A percentile compares a stretch with the other conserved stretches of the same genome.
phyloP scores from a whole-genome alignment of 2,888 invertebrate genomes.

The Drosophila macrothrix region DNA sequence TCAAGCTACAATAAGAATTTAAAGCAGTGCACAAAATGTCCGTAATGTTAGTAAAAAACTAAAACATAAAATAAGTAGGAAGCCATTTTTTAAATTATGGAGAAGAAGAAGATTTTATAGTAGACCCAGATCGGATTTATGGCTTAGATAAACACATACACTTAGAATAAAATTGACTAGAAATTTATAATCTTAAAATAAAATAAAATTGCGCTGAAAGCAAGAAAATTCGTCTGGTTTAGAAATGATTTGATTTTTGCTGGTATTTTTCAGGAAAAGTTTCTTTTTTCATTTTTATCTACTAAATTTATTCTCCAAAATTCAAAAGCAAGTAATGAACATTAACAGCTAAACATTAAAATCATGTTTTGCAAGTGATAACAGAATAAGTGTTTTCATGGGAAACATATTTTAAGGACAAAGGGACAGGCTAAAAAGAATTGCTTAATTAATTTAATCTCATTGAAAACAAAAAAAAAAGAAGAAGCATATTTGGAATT shows the following conservation, averaged over 20 bases:
- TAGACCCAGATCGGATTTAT: neutral
- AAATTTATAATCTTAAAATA: neutral
- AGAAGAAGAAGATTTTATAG: neutral
- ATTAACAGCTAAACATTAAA: neutral
- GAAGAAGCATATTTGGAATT: neutral
- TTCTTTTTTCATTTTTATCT: neutral
- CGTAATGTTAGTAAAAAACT: neutral
- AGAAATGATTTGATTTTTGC: neutral
- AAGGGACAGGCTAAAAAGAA: neutral
- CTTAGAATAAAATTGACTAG: neutral
- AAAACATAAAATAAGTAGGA: neutral
- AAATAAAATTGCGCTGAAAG: neutral
- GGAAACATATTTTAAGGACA: neutral
- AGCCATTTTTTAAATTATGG: too few species aligned
- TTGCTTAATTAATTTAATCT: slow-evolving; percentile 16
- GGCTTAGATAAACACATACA: neutral
- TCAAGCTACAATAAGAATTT: neutral
- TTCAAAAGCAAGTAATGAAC: neutral
- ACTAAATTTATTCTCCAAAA: neutral
- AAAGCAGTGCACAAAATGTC: neutral
- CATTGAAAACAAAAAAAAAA: slow-evolving; percentile 12
- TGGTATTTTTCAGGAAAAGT: neutral
- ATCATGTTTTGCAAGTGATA: neutral
- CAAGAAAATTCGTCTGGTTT: neutral
- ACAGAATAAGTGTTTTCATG: neutral